Percentiles rank a stretch among this genome's conserved stretches.
These are phyloP conservation scores for Chlorodrepanis virens DNA, from an alignment of 2,113 vertebrate species.

Conservation along the genomic window DNA sequence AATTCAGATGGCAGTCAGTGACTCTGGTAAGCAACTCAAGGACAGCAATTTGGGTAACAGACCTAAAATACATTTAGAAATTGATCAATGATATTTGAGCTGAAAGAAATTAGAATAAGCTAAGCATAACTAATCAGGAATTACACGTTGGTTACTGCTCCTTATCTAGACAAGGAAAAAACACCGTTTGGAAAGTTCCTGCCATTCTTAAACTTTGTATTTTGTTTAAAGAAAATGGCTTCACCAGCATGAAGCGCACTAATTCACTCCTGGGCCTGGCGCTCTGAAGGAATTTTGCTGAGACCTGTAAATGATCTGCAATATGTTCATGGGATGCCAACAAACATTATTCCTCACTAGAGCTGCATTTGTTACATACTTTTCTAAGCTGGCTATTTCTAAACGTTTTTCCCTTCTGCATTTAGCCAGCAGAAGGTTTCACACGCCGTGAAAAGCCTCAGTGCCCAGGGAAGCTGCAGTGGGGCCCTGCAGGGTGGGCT, in stretches of 20 bases:
- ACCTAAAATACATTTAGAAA: background rate
- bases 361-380: background rate
- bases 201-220: background rate
- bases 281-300: background rate
- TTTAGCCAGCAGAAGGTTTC: background rate
- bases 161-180: conserved; percentile 18
- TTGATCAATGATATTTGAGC: background rate
- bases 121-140: background rate
- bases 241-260: background rate
- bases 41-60: background rate
- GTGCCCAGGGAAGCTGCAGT: background rate
- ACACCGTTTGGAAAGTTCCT: background rate
- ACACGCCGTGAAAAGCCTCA: background rate
- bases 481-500: background rate
- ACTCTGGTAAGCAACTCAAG: background rate
- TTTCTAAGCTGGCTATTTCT: conserved; percentile 7
- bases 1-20: background rate
- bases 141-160: background rate
- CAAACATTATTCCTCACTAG: background rate
- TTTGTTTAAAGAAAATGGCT: conserved; percentile 3
- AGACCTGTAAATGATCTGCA: conserved; percentile 42
- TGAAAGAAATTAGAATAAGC: conserved; percentile 6
- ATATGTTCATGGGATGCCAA: background rate
- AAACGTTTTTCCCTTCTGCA: background rate
- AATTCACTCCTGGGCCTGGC: background rate